Base-by-base conservation (phyloP, 2,113 vertebrate species). In the Misgurnus mizolepis region DNA sequence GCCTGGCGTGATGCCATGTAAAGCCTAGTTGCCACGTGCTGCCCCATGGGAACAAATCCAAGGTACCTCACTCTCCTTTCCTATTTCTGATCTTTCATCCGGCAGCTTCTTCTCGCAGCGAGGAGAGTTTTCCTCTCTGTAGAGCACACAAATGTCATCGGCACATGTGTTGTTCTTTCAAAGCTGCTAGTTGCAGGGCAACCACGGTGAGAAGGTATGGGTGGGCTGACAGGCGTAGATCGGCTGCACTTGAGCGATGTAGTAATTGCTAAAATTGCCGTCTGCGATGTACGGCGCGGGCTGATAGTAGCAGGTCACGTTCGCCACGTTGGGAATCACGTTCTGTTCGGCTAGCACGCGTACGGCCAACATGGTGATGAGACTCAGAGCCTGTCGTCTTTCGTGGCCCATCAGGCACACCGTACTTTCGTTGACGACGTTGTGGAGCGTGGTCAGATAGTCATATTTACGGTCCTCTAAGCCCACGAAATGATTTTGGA, bases 401-500 rank as follows among this genome's bases (percentile, higher is more conserved):
- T 99, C 97, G 64, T 98, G 97, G 83, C 97, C 96, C 98, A 99
- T 99, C 91, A 99, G 93, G 90, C 98, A 99, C 89, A 97, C 96
- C 0, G 97, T 99, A 91, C 98, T 99, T 91, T 99, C 96, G 85
- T 96, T 95, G 84, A 99, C 98, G 91, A 99, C 98, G 22, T 91
- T 83, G 0, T 98, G 95, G 85, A 99, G 92, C 70, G 94, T 98
- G 91, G 95, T 96, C 89, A 99, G 94, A 91, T 99, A 99, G 88
- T 98, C 96, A 66, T 98, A 99, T 94, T 97, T 99, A 88, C 96
- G 94, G 90, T 98, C 96, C 91, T 99, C 97, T 88, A 97, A 90
- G 78, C 97, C 97, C 80, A 98, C 95, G 83, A 99, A 98, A 92
- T 99, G 98, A 92, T 97, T 99, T 92, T 97, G 97, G 87, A 99